A percentile compares a stretch with the other conserved stretches of the same genome.
Evolutionary conservation across 2,888 invertebrate species (phyloP).

Genomic region (Melanotus villosus): DNA sequence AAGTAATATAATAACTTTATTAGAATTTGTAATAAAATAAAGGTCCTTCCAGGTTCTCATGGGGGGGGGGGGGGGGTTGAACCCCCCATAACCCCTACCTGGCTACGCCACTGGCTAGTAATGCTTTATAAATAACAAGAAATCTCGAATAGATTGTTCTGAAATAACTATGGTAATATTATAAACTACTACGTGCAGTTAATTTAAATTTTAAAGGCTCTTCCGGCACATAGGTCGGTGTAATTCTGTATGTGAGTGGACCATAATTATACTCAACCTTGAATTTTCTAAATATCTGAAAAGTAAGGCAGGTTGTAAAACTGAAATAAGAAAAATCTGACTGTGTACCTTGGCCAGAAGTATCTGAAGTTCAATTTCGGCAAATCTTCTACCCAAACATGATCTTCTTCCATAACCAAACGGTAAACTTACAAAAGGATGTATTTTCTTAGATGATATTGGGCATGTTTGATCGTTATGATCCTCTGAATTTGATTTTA

Average conservation of each 20-base stretch:
- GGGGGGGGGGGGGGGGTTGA: no score
- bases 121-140: no score
- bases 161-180: no score
- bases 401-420: slow-evolving; percentile 84
- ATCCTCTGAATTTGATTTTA: slow-evolving; percentile 69
- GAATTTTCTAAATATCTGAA: slow-evolving; percentile 81
- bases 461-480: slow-evolving; percentile 56
- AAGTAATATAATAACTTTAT: no score
- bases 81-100: no score
- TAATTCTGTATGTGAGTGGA: slow-evolving; percentile 79
- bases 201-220: slow-evolving; percentile 80
- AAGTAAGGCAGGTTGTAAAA: slow-evolving; percentile 53
- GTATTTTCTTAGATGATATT: slow-evolving; percentile 72
- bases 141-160: no score
- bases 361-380: slow-evolving; percentile 84
- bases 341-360: slow-evolving; percentile 77
- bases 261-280: slow-evolving; percentile 78
- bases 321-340: background rate
- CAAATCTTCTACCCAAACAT: slow-evolving; percentile 85
- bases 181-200: slow-evolving; percentile 49
- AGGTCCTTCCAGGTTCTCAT: no score
- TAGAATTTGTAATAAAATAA: no score
- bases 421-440: slow-evolving; percentile 82
- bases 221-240: slow-evolving; percentile 81
- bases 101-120: no score